These are phyloP conservation scores for Nezara viridula DNA, from an alignment of 2,888 invertebrate genomes.

Conservation along the genomic window DNA sequence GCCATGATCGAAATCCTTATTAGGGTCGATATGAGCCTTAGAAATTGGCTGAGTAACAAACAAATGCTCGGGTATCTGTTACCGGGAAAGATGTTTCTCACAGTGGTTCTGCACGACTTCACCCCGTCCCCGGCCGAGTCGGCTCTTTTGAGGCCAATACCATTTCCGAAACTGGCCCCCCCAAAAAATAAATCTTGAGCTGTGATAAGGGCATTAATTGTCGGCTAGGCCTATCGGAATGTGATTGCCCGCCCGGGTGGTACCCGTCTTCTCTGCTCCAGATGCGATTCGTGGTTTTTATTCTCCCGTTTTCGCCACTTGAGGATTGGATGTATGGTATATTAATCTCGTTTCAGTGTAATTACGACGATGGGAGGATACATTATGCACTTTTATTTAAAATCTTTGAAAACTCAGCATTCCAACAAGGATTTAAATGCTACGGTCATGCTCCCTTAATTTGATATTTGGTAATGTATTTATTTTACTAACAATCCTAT, in stretches of 20 bases:
- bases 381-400: neutral
- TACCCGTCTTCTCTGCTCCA: neutral
- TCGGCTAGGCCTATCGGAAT: constrained; percentile 5
- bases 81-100: constrained; percentile 37
- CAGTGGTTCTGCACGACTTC: constrained; percentile 52
- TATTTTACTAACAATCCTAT: too few relatives aligned
- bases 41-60: neutral
- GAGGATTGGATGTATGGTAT: neutral
- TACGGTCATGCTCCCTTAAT: too few relatives aligned
- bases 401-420: too few relatives aligned
- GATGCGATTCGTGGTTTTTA: neutral
- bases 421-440: too few relatives aligned
- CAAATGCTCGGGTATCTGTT: constrained; percentile 41
- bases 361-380: neutral
- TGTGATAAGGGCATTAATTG: constrained; percentile 43
- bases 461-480: too few relatives aligned
- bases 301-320: neutral
- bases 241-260: neutral
- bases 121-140: neutral
- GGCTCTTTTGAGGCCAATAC: constrained; percentile 34
- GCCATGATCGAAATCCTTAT: constrained; percentile 12
- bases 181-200: constrained; percentile 36
- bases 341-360: neutral
- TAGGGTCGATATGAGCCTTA: neutral
- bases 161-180: constrained; percentile 25